Evolutionary conservation across 92 coral and sea anemone genomes (phyloP), one percentile per base, ranked within the genome.

Genomic region (Paramuricea clavata): DNA sequence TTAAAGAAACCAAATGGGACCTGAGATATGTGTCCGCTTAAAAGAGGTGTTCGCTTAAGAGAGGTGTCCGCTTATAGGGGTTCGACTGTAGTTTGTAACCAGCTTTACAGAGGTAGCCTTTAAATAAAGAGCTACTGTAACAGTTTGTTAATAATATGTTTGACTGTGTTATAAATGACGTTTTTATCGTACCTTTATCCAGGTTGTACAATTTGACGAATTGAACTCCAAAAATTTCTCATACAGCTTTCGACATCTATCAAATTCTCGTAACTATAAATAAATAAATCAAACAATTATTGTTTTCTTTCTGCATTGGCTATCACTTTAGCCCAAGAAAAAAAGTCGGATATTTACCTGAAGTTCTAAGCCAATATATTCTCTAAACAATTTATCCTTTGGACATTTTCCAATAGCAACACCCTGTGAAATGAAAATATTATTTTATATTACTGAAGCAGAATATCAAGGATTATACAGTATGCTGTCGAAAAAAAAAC

Each of bases 391-490:
- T 69, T 93, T 93, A 86, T 97, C 99, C 60, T 97, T 97, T 34
- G 99, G 98, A 50, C 99, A 97, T 81, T 97, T 97, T 28, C 98
- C 99, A 25, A 97, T 97, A 16, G 99, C 99, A 60, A 95, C 91
- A 22, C 98, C 99, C 99, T 95, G 41, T 0, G 70, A 78, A 2
- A 44, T 44, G 47, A 71, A 61, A 13, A 23, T 60, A 0, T 56
- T 3, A 56, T 17, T 21, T 5, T 0, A 3, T 56, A 23, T 17
- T 17, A 56, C 64, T 56, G 6, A 5, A 23, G 64, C 2, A 52
- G 61, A 17, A 15, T 52, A n/a, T 52, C 4, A 21, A 3, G 23
- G 11, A 52, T 15, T 13, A 52, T 6, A 52, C 23, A 52, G 21
- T 17, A 52, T 17, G 7, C 23, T 17, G 61, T 2, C 2, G 11